Evolutionary conservation across 2,888 invertebrate species (phyloP).

Genomic region (Cosmia trapezina): DNA sequence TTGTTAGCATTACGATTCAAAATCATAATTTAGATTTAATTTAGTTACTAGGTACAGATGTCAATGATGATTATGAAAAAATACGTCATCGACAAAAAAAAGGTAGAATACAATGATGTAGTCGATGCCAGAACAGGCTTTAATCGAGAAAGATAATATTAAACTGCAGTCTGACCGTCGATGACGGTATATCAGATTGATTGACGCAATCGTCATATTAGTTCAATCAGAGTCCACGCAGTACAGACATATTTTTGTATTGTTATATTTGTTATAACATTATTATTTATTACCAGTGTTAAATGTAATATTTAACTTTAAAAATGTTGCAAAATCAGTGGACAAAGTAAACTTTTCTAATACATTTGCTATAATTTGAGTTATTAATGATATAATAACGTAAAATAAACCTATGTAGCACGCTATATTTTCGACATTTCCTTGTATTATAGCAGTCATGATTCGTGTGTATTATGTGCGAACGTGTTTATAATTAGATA

Average conservation of each 20-base stretch:
- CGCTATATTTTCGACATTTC: conserved; percentile 72
- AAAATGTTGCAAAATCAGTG: conserved; percentile 5
- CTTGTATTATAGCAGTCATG: conserved; percentile 68
- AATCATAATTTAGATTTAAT: background rate
- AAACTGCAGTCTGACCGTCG: background rate
- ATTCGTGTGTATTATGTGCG: conserved; percentile 64
- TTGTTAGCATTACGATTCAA: conserved; percentile 3
- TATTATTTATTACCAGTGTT: background rate
- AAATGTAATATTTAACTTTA: background rate
- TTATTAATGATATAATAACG: conserved; percentile 65
- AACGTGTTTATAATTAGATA: conserved; percentile 59
- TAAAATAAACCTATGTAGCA: conserved; percentile 66
- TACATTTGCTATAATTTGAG: conserved; percentile 22
- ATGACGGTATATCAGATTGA: conserved; percentile 4
- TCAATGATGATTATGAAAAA: background rate
- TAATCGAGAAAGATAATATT: background rate
- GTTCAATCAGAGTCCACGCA: conserved; percentile 1
- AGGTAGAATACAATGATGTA: background rate
- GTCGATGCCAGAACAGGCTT: conserved; percentile 14
- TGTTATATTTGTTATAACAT: background rate
- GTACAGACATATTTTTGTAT: conserved; percentile 13
- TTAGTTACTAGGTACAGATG: conserved; percentile 7
- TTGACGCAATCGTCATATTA: conserved; percentile 19
- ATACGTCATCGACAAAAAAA: conserved; percentile 19
- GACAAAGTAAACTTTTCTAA: background rate